Conservation (phyloP, 2,888 invertebrate species). For the Campopleginae sp. region DNA sequence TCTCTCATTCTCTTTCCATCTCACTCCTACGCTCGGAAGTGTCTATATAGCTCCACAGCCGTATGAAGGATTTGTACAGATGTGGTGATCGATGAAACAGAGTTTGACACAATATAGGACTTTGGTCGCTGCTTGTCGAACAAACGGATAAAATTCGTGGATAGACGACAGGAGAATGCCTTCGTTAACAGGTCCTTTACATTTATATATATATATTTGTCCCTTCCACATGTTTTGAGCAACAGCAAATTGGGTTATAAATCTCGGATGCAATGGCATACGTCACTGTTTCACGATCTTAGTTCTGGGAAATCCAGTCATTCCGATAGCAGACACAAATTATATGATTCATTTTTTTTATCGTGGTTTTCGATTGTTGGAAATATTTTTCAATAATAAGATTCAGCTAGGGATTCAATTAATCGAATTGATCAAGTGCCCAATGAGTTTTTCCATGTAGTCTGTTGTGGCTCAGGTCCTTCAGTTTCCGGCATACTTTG, state of each 20-base stretch:
- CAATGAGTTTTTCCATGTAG: background rate
- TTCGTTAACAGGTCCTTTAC: conserved; percentile 51
- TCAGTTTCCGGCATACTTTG: background rate
- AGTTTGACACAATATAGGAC: conserved; percentile 27
- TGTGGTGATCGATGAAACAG: conserved; percentile 44
- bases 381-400: too few species aligned
- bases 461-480: background rate
- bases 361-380: too few species aligned
- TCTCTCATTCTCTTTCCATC: background rate
- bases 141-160: conserved; percentile 46
- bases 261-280: background rate
- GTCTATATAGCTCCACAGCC: background rate
- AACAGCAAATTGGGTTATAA: conserved; percentile 1
- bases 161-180: conserved; percentile 50
- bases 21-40: background rate
- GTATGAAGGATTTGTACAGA: conserved; percentile 15
- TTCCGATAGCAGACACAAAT: background rate
- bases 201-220: conserved; percentile 1
- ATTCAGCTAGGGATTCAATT: too few species aligned
- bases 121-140: conserved; percentile 41
- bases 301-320: background rate
- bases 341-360: background rate
- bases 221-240: background rate
- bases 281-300: background rate
- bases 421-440: too few species aligned